phyloP scores from a whole-genome alignment of 2,113 vertebrate species.

The Periophthalmodon schlosseri region DNA sequence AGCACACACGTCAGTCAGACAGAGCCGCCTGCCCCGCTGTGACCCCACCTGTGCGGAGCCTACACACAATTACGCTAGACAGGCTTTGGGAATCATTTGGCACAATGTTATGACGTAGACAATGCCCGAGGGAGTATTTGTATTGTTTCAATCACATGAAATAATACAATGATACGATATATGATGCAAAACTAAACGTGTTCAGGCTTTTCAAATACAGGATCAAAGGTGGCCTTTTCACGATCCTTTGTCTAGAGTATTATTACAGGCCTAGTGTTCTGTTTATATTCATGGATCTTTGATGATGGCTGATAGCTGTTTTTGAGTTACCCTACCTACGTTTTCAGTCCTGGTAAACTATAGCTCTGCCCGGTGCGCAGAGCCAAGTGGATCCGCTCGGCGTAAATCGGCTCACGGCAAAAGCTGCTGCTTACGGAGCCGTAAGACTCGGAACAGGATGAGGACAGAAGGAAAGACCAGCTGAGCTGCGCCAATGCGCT shows the following conservation, averaged over 20 bases:
- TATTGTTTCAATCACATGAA: too few relatives aligned
- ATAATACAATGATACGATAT: too few relatives aligned
- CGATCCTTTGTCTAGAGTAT: too few relatives aligned
- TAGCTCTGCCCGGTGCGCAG: not conserved
- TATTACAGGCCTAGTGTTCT: too few relatives aligned
- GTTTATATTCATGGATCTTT: too few relatives aligned
- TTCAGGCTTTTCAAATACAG: too few relatives aligned
- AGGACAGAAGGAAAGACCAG: conserved; percentile 72
- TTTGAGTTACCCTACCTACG: not conserved
- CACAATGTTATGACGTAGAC: too few relatives aligned
- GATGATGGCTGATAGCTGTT: too few relatives aligned
- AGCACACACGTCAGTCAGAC: not conserved
- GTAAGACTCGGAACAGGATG: conserved; percentile 67
- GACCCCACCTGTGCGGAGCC: not conserved
- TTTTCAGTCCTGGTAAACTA: not conserved
- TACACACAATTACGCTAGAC: not conserved
- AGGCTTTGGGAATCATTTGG: too few relatives aligned
- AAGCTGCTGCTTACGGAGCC: conserved; percentile 72
- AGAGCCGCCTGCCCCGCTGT: not conserved
- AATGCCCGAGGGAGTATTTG: too few relatives aligned
- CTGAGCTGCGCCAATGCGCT: conserved; percentile 75
- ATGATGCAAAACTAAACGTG: too few relatives aligned
- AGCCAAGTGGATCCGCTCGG: conserved; percentile 35
- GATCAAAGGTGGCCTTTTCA: too few relatives aligned
- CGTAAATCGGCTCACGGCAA: conserved; percentile 69